phyloP scores from a whole-genome alignment of 2,888 invertebrate species.

The Cyclophora punctaria region DNA sequence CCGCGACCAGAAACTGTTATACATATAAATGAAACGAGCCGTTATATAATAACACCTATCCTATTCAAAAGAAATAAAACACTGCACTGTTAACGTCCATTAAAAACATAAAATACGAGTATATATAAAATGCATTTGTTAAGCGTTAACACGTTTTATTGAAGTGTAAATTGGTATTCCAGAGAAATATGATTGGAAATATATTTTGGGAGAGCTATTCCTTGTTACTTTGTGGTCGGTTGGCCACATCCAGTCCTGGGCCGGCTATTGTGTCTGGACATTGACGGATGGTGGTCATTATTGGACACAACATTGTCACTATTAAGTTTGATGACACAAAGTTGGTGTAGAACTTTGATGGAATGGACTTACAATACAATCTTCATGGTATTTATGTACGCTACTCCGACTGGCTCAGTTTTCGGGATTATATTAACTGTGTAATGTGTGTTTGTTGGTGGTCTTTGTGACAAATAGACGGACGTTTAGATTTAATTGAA shows the following conservation, averaged over 20 bases:
- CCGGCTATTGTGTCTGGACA: slow-evolving; percentile 16
- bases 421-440: neutral
- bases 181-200: no score
- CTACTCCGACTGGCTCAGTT: neutral
- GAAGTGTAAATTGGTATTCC: no score
- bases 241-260: neutral
- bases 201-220: no score
- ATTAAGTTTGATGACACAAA: slow-evolving; percentile 6
- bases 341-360: slow-evolving; percentile 4
- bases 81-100: no score
- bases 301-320: slow-evolving; percentile 11
- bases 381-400: slow-evolving; percentile 9
- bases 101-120: neutral
- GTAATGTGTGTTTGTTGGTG: neutral
- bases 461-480: neutral
- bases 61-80: no score
- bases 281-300: slow-evolving; percentile 19
- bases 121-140: no score
- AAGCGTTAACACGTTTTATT: no score
- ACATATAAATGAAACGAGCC: no score
- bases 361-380: slow-evolving; percentile 10
- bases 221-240: neutral
- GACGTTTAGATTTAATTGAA: no score
- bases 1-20: no score
- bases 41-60: no score